Conservation (phyloP, 1,140 invertebrate genomes). For the Drosophila parvula region DNA sequence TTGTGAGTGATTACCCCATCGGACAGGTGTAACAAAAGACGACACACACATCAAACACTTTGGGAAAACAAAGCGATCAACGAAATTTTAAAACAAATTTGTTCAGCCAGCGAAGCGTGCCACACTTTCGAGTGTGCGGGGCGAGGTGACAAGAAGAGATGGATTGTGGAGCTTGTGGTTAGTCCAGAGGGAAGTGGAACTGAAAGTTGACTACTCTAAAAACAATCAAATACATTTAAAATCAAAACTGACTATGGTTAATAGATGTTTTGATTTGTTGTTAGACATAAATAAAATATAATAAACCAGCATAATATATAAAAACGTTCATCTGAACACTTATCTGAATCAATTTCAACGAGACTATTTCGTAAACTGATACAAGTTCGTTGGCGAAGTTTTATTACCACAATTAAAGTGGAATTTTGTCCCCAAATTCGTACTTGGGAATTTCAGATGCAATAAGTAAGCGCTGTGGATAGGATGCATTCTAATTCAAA, state of each 20-base stretch:
- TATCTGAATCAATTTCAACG: not conserved
- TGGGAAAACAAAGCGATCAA: conserved; percentile 53
- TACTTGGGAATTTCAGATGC: not conserved
- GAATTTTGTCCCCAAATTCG: not conserved
- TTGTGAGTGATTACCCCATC: conserved; percentile 58
- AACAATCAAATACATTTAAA: not conserved
- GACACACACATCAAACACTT: conserved; percentile 33
- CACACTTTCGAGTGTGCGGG: not conserved
- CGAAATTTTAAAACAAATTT: conserved; percentile 60
- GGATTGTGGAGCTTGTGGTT: conserved; percentile 2
- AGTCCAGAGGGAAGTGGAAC: not conserved
- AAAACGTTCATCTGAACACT: not conserved
- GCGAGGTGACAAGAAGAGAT: not conserved
- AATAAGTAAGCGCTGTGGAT: too few relatives aligned
- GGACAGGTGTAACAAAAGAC: conserved; percentile 47
- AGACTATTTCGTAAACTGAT: not conserved
- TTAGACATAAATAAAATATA: not conserved
- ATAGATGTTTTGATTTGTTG: not conserved
- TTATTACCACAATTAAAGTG: conserved; percentile 5
- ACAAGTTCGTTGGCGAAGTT: not conserved
- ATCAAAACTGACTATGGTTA: not conserved
- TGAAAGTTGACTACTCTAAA: conserved; percentile 15
- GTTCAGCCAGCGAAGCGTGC: conserved; percentile 53
- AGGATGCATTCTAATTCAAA: too few relatives aligned
- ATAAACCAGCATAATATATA: not conserved